Evolutionary conservation across 1,140 invertebrate species (phyloP), one percentile per base, ranked within the genome.

Genomic region (Popillia japonica): DNA sequence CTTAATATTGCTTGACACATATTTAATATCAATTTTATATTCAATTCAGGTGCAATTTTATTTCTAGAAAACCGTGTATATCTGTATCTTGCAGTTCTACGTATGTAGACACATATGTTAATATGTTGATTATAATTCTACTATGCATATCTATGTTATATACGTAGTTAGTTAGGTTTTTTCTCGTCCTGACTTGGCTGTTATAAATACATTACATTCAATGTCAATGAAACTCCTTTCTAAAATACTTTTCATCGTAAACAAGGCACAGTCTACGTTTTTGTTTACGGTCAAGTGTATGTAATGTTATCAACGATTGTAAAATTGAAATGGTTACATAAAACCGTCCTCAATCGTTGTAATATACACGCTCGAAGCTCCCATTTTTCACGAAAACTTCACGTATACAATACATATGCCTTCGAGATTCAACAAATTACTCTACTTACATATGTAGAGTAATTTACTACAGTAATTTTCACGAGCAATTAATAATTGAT

Each of bases 141-240:
- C 3, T 11, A n/a, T n/a, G n/a, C n/a, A n/a, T n/a, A n/a, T n/a
- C n/a, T n/a, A n/a, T n/a, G n/a, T n/a, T n/a, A 23, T 6, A 20
- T 27, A 64, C 61, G 61, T 27, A 64, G 61, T 64, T n/a, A n/a
- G n/a, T n/a, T n/a, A n/a, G n/a, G n/a, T n/a, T n/a, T n/a, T n/a
- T n/a, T n/a, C n/a, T n/a, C n/a, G n/a, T n/a, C n/a, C n/a, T n/a
- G 10, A 9, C 11, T 64, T 64, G 61, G 17, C 22, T 22, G 61
- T 27, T 64, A 27, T 64, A 64, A 64, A 64, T 64, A 64, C 17
- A 64, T 64, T 64, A 64, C 61, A 27, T 64, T 64, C 61, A 64
- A 64, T 64, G 61, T 64, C 61, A 64, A 64, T 64, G 61, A 17
- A 64, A 64, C 61, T 64, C 61, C 61, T 64, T 64, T 64, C 61